Evolutionary conservation across 2,797 vertebrate species (phyloP), one percentile per base, ranked within the genome.

Genomic region (Rhinatrema bivittatum): DNA sequence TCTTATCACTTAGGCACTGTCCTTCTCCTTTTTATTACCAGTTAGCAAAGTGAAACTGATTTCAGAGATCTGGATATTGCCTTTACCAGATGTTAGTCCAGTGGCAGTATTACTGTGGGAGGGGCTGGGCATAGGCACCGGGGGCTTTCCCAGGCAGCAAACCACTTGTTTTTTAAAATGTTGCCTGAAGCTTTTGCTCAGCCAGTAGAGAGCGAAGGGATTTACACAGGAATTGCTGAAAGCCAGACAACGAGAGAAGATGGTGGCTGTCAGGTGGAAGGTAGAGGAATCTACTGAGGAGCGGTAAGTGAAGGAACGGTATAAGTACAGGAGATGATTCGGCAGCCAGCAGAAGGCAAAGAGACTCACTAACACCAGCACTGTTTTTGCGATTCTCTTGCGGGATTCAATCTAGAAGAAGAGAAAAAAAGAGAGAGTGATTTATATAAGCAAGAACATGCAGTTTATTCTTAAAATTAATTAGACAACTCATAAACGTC

Each of bases 321-420:
- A 87, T 17, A 87, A 52, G 49, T 85, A 84, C 32, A 87, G 75
- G 42, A 83, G 62, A 51, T 87, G 85, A 63, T 82, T 87, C 1
- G 85, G 85, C 42, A 87, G 26, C 85, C 81, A 87, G 65, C 85
- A 87, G 50, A 87, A 51, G 22, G 85, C 84, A 56, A 87, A 87
- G 41, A 87, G 57, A 36, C 65, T 79, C 25, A 86, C 82, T 20
- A 87, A 62, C 45, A 86, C 82, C 59, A 87, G 31, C 7, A 87
- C 84, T 0, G 79, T 87, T 65, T 77, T 87, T 37, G 82, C 83
- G 49, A 85, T 78, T 63, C 82, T 78, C 59, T 84, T 85, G 48
- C 85, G 78, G 50, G 82, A 81, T 63, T 85, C 82, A 25, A 87
- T 82, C 84, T 87, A 49, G 10, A 5, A 55, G 35, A 51, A 45